Evolutionary conservation across 1,140 invertebrate species (phyloP).

Genomic region (Procambarus clarkii): DNA sequence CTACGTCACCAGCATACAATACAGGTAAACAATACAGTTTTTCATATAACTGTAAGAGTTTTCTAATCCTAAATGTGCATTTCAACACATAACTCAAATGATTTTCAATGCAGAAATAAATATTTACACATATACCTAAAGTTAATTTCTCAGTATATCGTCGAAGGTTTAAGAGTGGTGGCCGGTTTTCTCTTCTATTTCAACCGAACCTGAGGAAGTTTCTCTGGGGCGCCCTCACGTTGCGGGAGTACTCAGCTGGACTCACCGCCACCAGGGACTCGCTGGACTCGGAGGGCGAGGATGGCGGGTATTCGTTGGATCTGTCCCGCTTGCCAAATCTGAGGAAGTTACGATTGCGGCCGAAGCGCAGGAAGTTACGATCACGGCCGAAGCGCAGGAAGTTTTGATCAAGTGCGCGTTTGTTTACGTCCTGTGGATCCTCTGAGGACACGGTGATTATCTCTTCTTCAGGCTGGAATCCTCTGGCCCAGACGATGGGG

Average conservation of each 20-base stretch:
- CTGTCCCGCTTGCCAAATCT: constrained; percentile 41
- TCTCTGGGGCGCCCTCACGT: constrained; percentile 17
- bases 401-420: constrained; percentile 19
- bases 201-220: background rate
- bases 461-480: constrained; percentile 16
- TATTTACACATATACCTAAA: too few species aligned
- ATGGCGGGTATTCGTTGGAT: background rate
- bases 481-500: too few species aligned
- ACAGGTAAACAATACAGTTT: too few species aligned
- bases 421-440: background rate
- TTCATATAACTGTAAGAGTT: too few species aligned
- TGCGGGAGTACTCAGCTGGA: too few species aligned
- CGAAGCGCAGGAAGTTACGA: too few species aligned
- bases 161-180: background rate
- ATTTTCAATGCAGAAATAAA: too few species aligned
- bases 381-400: too few species aligned
- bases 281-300: background rate
- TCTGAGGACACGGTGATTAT: constrained; percentile 1
- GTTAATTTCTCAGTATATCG: background rate
- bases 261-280: constrained; percentile 3
- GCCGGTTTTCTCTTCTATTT: too few species aligned
- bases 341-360: constrained; percentile 1
- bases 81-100: too few species aligned
- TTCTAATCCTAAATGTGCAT: too few species aligned
- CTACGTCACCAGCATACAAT: too few species aligned